These are phyloP conservation scores for Sarcophaga bullata DNA, from an alignment of 1,140 invertebrate species.

Conservation along the genomic window DNA sequence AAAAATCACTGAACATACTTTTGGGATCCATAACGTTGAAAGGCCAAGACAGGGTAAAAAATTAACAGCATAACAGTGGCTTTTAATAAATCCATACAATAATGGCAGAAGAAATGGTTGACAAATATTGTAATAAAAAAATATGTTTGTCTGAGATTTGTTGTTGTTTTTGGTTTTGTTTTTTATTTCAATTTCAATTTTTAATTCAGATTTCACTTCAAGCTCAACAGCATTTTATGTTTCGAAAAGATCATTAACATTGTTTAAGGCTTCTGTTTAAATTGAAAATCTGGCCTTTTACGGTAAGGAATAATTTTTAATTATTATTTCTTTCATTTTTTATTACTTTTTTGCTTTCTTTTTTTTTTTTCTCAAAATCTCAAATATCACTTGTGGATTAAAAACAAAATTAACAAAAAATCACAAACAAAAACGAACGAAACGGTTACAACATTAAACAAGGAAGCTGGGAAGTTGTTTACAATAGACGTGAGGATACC, in stretches of 20 bases:
- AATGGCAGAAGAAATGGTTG: background rate
- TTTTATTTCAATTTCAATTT: background rate
- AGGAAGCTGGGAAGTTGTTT: background rate
- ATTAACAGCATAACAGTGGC: too few relatives aligned
- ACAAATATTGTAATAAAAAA: background rate
- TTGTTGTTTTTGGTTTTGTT: background rate
- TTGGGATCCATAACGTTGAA: slow-evolving; percentile 44
- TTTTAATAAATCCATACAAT: slow-evolving; percentile 9
- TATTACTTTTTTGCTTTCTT: background rate
- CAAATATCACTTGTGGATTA: slow-evolving; percentile 2
- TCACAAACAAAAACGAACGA: background rate
- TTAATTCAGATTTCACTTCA: background rate
- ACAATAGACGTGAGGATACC: slow-evolving; percentile 9
- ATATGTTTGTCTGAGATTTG: too few relatives aligned
- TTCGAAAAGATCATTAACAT: slow-evolving; percentile 4
- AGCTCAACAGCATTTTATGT: background rate
- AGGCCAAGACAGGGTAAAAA: background rate
- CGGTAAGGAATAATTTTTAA: too few relatives aligned
- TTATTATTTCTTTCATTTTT: background rate
- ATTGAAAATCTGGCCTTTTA: background rate
- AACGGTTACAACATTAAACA: background rate
- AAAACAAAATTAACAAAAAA: background rate
- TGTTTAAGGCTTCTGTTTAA: background rate
- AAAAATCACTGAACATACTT: slow-evolving; percentile 37
- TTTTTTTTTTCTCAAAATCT: background rate